Conservation (phyloP, 2,888 invertebrate species). For the Drosophila mettleri region DNA sequence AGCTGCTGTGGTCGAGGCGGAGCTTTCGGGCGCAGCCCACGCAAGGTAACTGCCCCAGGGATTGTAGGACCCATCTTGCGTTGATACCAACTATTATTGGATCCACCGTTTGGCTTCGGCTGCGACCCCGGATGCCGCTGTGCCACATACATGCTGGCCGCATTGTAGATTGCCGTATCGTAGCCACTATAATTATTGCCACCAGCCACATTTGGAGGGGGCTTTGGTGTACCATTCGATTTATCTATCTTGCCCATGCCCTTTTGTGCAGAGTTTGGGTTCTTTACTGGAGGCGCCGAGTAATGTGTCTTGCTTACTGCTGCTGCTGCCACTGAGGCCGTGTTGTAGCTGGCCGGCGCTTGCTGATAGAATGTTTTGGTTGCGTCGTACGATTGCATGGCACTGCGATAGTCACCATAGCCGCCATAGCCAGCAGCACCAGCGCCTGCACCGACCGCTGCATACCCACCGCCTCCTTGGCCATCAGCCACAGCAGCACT, state of each 20-base stretch:
- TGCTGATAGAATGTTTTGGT: conserved; percentile 94
- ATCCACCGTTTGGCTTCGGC: conserved; percentile 76
- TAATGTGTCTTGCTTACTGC: conserved; percentile 85
- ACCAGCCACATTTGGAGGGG: conserved; percentile 87
- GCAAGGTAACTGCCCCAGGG: conserved; percentile 76
- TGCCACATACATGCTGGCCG: conserved; percentile 97
- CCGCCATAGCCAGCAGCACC: conserved; percentile 87
- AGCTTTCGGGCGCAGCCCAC: conserved; percentile 85
- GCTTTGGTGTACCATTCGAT: conserved; percentile 73
- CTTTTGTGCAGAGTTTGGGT: conserved; percentile 87
- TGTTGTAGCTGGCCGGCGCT: conserved; percentile 86
- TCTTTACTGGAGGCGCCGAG: conserved; percentile 88
- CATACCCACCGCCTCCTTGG: conserved; percentile 85
- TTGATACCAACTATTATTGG: conserved; percentile 85
- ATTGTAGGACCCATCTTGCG: conserved; percentile 86
- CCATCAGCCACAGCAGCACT: conserved; percentile 87
- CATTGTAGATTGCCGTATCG: conserved; percentile 97
- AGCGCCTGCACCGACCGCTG: conserved; percentile 54
- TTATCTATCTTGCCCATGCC: conserved; percentile 81
- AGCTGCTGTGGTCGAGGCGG: conserved; percentile 96
- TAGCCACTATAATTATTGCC: conserved; percentile 93
- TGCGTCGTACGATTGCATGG: conserved; percentile 91
- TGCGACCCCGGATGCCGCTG: conserved; percentile 87
- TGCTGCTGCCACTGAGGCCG: conserved; percentile 82
- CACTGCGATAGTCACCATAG: conserved; percentile 86